Evolutionary conservation across 2,113 vertebrate genomes (phyloP).

Genomic region (Phocoena phocoena): DNA sequence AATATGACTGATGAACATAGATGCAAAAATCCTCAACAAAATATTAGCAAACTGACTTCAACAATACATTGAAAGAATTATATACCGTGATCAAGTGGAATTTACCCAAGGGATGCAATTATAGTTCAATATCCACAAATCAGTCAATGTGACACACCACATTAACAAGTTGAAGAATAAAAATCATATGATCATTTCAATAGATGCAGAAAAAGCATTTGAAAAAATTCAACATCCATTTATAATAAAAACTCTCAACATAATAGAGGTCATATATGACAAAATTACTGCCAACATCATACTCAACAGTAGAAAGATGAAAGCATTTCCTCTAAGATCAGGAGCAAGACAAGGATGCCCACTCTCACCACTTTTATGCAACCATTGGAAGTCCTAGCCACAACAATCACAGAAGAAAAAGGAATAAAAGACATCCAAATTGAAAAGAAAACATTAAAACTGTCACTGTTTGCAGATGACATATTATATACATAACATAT

Average conservation of each 20-base stretch:
- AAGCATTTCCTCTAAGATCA: background rate
- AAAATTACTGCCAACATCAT: background rate
- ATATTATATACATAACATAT: background rate
- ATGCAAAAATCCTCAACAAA: background rate
- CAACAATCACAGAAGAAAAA: background rate
- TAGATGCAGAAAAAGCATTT: background rate
- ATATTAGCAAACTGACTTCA: background rate
- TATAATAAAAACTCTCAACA: background rate
- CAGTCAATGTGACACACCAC: background rate
- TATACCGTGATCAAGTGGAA: background rate
- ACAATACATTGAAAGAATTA: background rate
- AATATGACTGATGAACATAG: background rate
- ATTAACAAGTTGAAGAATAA: background rate
- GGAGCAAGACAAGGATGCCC: background rate
- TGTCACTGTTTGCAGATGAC: background rate
- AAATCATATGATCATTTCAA: background rate
- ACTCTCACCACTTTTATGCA: background rate
- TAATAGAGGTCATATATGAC: background rate
- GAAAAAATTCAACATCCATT: background rate
- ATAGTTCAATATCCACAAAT: background rate
- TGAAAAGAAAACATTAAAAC: background rate
- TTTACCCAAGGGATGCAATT: background rate
- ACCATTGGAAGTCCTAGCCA: background rate
- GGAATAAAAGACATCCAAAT: background rate
- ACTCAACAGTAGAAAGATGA: background rate